Percentiles rank a stretch among this genome's conserved stretches.
phyloP scores from a whole-genome alignment of 2,797 vertebrate genomes.

The Onychomys arenicola region DNA sequence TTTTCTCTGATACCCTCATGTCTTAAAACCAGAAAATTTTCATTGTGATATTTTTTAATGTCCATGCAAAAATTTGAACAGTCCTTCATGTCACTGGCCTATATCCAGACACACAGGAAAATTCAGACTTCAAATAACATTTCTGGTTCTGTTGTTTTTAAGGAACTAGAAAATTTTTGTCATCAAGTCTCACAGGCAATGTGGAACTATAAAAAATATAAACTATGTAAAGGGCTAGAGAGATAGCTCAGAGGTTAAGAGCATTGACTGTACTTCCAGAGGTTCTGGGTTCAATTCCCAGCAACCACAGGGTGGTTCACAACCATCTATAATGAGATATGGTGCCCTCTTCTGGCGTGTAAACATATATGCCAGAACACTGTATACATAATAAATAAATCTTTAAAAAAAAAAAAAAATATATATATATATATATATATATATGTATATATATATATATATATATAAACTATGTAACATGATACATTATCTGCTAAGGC shows the following conservation, averaged over 20 bases:
- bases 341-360: too few relatives aligned
- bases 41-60: neutral
- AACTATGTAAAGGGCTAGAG: neutral
- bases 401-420: too few relatives aligned
- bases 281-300: too few relatives aligned
- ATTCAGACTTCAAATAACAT: neutral
- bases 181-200: neutral
- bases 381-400: too few relatives aligned
- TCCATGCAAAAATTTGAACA: neutral
- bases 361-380: too few relatives aligned
- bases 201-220: neutral
- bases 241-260: too few relatives aligned
- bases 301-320: too few relatives aligned
- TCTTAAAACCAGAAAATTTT: slow-evolving; percentile 20
- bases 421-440: too few relatives aligned
- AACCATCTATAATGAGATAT: too few relatives aligned
- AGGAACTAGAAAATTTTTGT: neutral
- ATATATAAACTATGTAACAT: neutral
- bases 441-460: too few relatives aligned
- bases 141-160: neutral
- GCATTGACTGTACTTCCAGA: too few relatives aligned
- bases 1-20: neutral
- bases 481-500: neutral
- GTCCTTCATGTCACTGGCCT: neutral
- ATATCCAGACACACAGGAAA: slow-evolving; percentile 1